Evolutionary conservation across 2,113 vertebrate genomes (phyloP).

Genomic region (Coryphaenoides rupestris): DNA sequence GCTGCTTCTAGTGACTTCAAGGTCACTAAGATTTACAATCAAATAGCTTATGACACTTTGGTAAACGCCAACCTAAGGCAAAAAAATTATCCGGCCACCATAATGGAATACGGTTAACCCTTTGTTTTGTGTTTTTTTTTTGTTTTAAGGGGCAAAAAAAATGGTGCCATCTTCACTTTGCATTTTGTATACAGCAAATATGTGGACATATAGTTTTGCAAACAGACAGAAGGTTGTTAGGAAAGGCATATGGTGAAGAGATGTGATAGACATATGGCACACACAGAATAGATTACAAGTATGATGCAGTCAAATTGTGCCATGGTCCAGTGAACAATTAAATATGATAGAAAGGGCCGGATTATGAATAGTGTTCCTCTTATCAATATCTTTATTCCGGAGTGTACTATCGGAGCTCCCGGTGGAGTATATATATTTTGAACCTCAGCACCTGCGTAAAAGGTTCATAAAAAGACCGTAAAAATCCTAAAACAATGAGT

Average conservation of each 20-base stretch:
- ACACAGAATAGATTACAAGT: slow-evolving; percentile 50
- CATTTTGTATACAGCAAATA: slow-evolving; percentile 47
- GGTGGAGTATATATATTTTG: too few species aligned
- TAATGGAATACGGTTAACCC: slow-evolving; percentile 83
- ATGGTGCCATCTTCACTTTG: slow-evolving; percentile 56
- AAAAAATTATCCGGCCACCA: slow-evolving; percentile 72
- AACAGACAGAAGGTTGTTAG: slow-evolving; percentile 66
- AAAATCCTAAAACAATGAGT: too few species aligned
- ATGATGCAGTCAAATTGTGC: slow-evolving; percentile 53
- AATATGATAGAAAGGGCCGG: slow-evolving; percentile 62
- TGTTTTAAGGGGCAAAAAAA: too few species aligned
- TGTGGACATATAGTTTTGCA: slow-evolving; percentile 47
- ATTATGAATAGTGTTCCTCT: slow-evolving; percentile 24
- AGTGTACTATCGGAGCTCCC: too few species aligned
- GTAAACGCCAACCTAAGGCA: slow-evolving; percentile 80
- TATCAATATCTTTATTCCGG: too few species aligned
- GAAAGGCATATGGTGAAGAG: slow-evolving; percentile 67
- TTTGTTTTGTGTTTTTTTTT: slow-evolving; percentile 36
- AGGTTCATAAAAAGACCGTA: too few species aligned
- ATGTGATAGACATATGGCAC: slow-evolving; percentile 67
- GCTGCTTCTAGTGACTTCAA: slow-evolving; percentile 88
- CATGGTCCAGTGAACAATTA: slow-evolving; percentile 59
- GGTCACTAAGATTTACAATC: slow-evolving; percentile 90
- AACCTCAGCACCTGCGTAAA: too few species aligned
- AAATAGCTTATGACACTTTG: slow-evolving; percentile 84